These are phyloP conservation scores for Bombus picipes DNA, from an alignment of 1,140 invertebrate species.

Conservation along the genomic window DNA sequence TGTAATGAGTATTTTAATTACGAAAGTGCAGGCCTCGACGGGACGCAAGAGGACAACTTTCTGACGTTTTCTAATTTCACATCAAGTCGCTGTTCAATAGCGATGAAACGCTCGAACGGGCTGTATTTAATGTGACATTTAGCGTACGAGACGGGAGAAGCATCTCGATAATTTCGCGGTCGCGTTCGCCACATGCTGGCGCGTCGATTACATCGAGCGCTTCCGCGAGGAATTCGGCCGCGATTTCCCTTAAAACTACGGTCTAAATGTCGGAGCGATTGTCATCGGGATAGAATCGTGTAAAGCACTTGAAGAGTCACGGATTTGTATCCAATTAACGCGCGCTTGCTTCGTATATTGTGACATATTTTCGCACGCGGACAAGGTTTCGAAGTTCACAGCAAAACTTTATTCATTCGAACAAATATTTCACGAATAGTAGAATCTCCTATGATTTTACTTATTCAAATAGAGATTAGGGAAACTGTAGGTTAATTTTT, in stretches of 20 bases:
- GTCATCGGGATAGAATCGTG: constrained; percentile 64
- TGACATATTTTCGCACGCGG: neutral
- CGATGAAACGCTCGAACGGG: neutral
- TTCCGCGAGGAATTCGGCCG: neutral
- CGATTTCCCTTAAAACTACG: constrained; percentile 41
- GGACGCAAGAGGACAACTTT: neutral
- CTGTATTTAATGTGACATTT: neutral
- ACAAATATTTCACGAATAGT: neutral
- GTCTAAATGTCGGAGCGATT: constrained; percentile 62
- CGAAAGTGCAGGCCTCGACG: neutral
- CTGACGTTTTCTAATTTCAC: neutral
- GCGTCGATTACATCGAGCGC: neutral
- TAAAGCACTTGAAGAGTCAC: constrained; percentile 72
- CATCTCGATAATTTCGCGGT: neutral
- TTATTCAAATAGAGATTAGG: no score
- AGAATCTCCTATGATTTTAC: neutral
- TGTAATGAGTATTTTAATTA: neutral
- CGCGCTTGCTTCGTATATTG: neutral
- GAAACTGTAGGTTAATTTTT: neutral
- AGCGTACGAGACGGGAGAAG: neutral
- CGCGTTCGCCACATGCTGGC: neutral
- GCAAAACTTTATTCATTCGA: neutral
- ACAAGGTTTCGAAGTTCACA: neutral
- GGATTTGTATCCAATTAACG: constrained; percentile 26
- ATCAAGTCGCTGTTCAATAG: neutral